phyloP scores from a whole-genome alignment of 2,888 invertebrate species.

The Cantharis flavilabris region DNA sequence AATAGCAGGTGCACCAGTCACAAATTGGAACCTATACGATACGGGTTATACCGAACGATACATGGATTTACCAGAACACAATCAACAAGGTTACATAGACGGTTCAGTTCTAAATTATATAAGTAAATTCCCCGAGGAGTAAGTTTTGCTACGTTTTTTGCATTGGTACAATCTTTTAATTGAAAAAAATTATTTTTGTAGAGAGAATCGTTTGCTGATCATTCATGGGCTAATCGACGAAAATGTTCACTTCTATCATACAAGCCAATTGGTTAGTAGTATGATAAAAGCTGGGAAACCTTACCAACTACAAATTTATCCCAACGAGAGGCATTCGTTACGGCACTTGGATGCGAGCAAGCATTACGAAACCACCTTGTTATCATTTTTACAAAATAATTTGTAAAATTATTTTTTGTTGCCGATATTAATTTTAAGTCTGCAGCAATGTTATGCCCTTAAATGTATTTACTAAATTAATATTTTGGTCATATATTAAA shows the following conservation, averaged over 20 bases:
- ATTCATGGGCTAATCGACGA: slow-evolving; percentile 98
- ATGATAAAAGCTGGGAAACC: slow-evolving; percentile 95
- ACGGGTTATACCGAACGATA: slow-evolving; percentile 99
- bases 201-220: slow-evolving; percentile 87
- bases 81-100: slow-evolving; percentile 77
- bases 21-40: slow-evolving; percentile 96
- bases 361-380: slow-evolving; percentile 93
- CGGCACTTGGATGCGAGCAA: slow-evolving; percentile 92
- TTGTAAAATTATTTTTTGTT: slow-evolving; percentile 57
- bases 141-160: slow-evolving; percentile 46
- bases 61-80: slow-evolving; percentile 84
- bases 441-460: background rate
- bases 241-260: slow-evolving; percentile 98
- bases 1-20: slow-evolving; percentile 96
- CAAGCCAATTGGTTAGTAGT: slow-evolving; percentile 86
- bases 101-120: slow-evolving; percentile 87
- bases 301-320: slow-evolving; percentile 93
- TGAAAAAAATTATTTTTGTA: slow-evolving; percentile 47
- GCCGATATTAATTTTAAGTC: slow-evolving; percentile 6
- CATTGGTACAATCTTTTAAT: slow-evolving; percentile 1
- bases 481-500: background rate
- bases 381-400: slow-evolving; percentile 88
- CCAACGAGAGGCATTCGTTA: slow-evolving; percentile 94
- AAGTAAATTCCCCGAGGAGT: slow-evolving; percentile 90
- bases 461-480: background rate